A percentile compares a stretch with the other conserved stretches of the same genome.
These are phyloP conservation scores for Encarsia formosa DNA, from an alignment of 2,888 invertebrate species.

Conservation along the genomic window DNA sequence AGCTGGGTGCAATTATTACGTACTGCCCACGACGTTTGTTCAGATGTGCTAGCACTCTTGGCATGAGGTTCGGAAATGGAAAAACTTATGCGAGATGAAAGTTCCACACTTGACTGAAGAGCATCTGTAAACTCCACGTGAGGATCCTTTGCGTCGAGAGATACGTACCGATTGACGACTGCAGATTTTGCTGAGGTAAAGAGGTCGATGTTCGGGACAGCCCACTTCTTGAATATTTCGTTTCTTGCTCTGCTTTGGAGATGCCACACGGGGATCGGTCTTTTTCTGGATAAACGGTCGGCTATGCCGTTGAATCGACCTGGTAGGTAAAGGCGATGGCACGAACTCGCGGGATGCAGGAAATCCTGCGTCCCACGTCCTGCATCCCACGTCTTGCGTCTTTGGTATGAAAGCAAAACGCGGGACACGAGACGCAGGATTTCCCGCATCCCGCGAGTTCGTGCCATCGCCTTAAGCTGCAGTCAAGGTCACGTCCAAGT, in stretches of 20 bases:
- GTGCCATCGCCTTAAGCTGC: constrained; percentile 29
- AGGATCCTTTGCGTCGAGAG: not conserved
- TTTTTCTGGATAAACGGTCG: constrained; percentile 31
- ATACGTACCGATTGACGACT: constrained; percentile 21
- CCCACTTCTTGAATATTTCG: constrained; percentile 27
- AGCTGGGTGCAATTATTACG: constrained; percentile 21
- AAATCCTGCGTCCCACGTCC: too few species aligned
- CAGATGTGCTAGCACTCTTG: constrained; percentile 20
- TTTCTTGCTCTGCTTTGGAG: constrained; percentile 16
- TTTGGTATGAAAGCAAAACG: too few species aligned
- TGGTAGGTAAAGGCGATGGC: too few species aligned
- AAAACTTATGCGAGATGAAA: constrained; percentile 22
- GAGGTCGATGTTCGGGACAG: constrained; percentile 25
- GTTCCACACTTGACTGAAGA: constrained; percentile 22
- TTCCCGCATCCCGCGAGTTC: too few species aligned
- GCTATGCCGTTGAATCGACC: constrained; percentile 37
- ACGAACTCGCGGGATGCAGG: too few species aligned
- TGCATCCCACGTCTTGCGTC: too few species aligned
- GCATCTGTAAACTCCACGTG: constrained; percentile 26
- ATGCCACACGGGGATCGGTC: constrained; percentile 24
- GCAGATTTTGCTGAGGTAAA: constrained; percentile 24
- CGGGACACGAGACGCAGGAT: too few species aligned
- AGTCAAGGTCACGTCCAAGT: constrained; percentile 25
- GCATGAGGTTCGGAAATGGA: constrained; percentile 25
- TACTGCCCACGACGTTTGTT: constrained; percentile 18